These are phyloP conservation scores for Paraescarpia echinospica DNA, from an alignment of 1,140 invertebrate genomes.

Conservation along the genomic window DNA sequence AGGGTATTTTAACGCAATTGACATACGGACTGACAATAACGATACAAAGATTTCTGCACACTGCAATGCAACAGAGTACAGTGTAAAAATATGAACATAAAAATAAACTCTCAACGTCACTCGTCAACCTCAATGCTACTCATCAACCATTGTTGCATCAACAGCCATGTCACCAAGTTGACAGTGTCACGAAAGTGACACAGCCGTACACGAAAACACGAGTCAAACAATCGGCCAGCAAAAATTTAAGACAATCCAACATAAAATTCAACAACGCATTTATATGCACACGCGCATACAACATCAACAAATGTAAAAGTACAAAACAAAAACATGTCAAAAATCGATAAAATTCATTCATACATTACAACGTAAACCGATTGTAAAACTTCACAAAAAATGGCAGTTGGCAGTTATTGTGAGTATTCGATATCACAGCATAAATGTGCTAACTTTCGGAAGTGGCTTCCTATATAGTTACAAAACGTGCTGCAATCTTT, in stretches of 20 bases:
- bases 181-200: neutral
- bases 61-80: neutral
- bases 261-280: neutral
- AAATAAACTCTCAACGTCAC: neutral
- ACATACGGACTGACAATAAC: neutral
- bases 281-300: neutral
- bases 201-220: neutral
- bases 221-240: neutral
- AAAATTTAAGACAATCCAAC: neutral
- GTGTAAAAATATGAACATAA: neutral
- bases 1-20: neutral
- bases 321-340: neutral
- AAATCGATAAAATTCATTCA: neutral
- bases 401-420: neutral
- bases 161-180: neutral
- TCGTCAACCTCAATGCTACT: neutral
- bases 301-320: neutral
- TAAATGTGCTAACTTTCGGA: neutral
- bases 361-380: neutral
- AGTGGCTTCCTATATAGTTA: neutral
- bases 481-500: conserved; percentile 29
- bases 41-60: no score
- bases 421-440: neutral
- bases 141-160: neutral
- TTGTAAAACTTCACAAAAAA: neutral